Percentiles rank a stretch among this genome's conserved stretches.
phyloP scores from a whole-genome alignment of 2,113 vertebrate genomes.

The Marmota flaviventris region DNA sequence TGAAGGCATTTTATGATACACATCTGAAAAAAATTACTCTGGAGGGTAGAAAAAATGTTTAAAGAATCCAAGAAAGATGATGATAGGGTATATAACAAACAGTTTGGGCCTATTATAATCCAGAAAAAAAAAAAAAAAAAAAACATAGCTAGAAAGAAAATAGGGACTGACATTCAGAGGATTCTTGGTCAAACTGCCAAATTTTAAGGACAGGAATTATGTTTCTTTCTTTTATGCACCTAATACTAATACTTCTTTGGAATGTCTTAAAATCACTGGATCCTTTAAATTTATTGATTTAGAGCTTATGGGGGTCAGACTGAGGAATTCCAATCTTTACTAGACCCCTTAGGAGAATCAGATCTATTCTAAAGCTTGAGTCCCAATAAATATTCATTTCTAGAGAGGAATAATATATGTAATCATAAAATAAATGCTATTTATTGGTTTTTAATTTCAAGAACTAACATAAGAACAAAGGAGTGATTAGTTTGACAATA shows the following conservation, averaged over 20 bases:
- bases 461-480: not conserved
- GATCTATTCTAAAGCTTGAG: not conserved
- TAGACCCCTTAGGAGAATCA: not conserved
- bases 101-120: not conserved
- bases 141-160: not conserved
- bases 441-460: slow-evolving; percentile 6
- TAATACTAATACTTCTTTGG: not conserved
- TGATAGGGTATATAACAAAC: not conserved
- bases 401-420: not conserved
- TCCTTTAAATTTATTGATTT: not conserved
- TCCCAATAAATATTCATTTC: not conserved
- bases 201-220: not conserved
- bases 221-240: not conserved
- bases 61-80: slow-evolving; percentile 12
- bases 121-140: not conserved
- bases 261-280: slow-evolving; percentile 16
- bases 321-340: slow-evolving; percentile 28
- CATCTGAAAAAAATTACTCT: not conserved
- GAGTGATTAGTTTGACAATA: not conserved
- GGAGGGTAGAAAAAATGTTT: not conserved
- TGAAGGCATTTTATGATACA: not conserved
- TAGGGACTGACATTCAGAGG: not conserved
- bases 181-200: not conserved
- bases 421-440: slow-evolving; percentile 22
- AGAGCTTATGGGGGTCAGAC: not conserved